Conservation (phyloP, 1,140 invertebrate species). For the Delia radicum region DNA sequence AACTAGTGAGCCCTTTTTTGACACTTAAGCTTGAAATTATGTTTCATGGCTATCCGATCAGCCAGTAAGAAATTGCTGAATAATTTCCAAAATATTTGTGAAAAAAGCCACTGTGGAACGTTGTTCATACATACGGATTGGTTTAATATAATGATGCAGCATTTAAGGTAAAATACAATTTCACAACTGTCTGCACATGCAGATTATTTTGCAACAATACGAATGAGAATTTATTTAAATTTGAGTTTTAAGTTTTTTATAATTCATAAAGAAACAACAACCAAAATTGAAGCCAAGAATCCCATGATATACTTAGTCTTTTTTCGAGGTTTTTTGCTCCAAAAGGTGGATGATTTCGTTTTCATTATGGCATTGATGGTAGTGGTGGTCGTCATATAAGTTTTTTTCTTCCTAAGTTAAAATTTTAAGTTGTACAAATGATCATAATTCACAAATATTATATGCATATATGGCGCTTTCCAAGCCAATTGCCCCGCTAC, state of each 20-base stretch:
- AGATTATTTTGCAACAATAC: slow-evolving; percentile 17
- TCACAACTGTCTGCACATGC: slow-evolving; percentile 31
- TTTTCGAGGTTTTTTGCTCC: neutral
- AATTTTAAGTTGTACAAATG: neutral
- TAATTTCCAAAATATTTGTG: too few species aligned
- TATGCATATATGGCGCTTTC: neutral
- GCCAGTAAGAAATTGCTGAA: too few species aligned
- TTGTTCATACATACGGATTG: too few species aligned
- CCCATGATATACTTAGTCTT: neutral
- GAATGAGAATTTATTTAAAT: neutral
- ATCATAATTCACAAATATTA: neutral
- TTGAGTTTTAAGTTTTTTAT: neutral
- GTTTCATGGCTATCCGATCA: too few species aligned
- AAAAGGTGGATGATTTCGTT: neutral
- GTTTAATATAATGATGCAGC: neutral
- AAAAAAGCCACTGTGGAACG: too few species aligned
- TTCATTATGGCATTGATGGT: neutral
- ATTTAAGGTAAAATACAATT: slow-evolving; percentile 22
- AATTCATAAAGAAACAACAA: neutral
- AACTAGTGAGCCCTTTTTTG: too few species aligned
- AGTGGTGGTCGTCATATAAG: neutral
- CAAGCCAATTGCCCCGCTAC: too few species aligned
- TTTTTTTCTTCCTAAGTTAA: neutral
- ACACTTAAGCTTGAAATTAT: too few species aligned
- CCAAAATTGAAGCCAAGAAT: neutral